These are phyloP conservation scores for Aphodius granarius DNA, from an alignment of 2,888 invertebrate genomes.

Conservation along the genomic window DNA sequence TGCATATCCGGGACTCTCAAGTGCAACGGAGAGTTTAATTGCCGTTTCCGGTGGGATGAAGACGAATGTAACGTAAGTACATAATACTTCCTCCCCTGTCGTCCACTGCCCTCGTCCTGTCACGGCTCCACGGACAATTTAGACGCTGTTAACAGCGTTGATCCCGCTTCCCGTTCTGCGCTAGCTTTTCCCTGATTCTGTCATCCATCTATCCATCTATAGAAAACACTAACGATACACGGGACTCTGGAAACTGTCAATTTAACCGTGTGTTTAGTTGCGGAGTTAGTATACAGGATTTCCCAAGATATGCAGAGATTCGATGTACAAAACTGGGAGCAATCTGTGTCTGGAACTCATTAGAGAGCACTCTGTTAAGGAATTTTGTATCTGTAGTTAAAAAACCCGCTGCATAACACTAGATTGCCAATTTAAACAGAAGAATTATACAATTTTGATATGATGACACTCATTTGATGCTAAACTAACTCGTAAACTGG, in stretches of 20 bases:
- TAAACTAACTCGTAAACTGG: no score
- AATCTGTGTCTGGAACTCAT: no score
- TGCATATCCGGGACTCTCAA: constrained; percentile 72
- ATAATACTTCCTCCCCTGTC: background rate
- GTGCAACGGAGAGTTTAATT: constrained; percentile 78
- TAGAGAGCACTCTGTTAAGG: no score
- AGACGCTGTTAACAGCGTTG: background rate
- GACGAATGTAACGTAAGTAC: constrained; percentile 59
- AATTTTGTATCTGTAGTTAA: no score
- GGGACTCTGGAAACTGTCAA: background rate
- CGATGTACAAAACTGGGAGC: no score
- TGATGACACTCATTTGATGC: no score
- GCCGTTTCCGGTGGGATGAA: constrained; percentile 83
- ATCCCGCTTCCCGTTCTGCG: background rate
- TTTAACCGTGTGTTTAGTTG: background rate
- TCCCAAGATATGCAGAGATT: no score
- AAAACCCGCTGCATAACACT: no score
- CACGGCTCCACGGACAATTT: background rate
- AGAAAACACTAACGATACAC: background rate
- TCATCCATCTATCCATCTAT: background rate
- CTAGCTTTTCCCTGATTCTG: background rate
- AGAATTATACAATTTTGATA: no score
- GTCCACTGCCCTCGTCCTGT: background rate
- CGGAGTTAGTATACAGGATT: background rate
- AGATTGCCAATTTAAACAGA: no score